Evolutionary conservation across 2,888 invertebrate genomes (phyloP), one percentile per base, ranked within the genome.

Genomic region (Drosophila fulvimacula): DNA sequence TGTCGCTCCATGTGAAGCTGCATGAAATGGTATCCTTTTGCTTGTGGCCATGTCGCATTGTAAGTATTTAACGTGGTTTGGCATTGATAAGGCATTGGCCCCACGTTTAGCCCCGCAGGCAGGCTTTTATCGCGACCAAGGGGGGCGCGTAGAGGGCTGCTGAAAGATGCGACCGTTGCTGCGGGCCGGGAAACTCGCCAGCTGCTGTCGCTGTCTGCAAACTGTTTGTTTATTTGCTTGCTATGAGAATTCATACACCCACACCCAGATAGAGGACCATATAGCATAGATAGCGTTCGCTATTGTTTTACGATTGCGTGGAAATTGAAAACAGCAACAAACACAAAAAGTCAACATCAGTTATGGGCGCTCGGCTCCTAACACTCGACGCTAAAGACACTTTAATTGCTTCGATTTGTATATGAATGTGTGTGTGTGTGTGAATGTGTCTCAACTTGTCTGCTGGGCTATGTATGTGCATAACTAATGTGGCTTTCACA

Each of bases 61-160:
- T 57, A 46, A 68, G 77, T 73, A 73, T 73, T 72, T 59, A 69
- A 63, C 68, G 59, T 82, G 73, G 71, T 66, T 34, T 55, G 66
- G 69, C 76, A 85, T 82, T 88, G 88, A 88, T 89, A 88, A 89
- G 82, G 71, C 88, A 88, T 88, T 83, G 89, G 72, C 69, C 81
- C 41, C 19, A 32, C 27, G 17, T 10, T 3, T 17, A 39, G 44
- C 55, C 74, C 71, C 60, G 60, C 70, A 59, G 61, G 63, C 77
- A 81, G 87, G 78, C 79, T 77, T 86, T 86, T 83, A 83, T 83
- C 74, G 69, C 67, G 52, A 53, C 38, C 11, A 10, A 13, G 24
- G 3, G 63, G 44, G n/a, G 34, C 15, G 7, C 17, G 46, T 11
- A 27, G 52, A 11, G 44, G 51, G 30, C n/a, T 13, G 58, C 30